Evolutionary conservation across 2,888 invertebrate species (phyloP), one percentile per base, ranked within the genome.

Genomic region (Malthinus seriepunctatus): DNA sequence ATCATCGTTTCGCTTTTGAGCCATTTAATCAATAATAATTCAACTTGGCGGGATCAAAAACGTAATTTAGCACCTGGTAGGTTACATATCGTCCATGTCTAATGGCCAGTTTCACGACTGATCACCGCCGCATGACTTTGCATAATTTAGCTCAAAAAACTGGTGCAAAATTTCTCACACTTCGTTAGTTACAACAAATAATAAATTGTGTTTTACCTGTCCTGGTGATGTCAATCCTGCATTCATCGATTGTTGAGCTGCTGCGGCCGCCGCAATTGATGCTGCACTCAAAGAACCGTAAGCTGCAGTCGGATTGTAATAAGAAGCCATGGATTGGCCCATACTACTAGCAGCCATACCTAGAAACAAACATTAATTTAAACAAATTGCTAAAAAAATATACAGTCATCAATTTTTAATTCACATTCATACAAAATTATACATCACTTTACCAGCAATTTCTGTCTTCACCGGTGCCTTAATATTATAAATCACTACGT

Each of bases 261-360:
- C 88, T 0, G 88, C 88, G 0, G 87, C 88, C n/a, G 88, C 88
- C 32, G 85, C 84, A 82, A 84, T 83, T 74, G 88, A 87, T 65
- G 88, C 88, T 64, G 88, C 88, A 42, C 88, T 88, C 11, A 89
- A 79, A 5, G 88, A 86, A 1, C 88, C 88, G 68, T 89, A 89
- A 8, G 89, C 88, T 8, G 89, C 88, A 1, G 88, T 87, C 37
- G 83, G 83, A 66, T 81, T 81, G 73, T 89, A 89, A 77, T 89
- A 89, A 71, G 75, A 81, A 38, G 86, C 86, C 87, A 88, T 88
- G 12, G 86, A 85, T 73, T 88, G 88, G 11, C 86, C 84, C 86
- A 88, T 88, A 32, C 82, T 79, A 57, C 78, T 78, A 1, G 87
- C 85, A 1, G 87, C 86, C 88, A 89, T 89, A 55, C 88, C 89